These are phyloP conservation scores for Cryptomyrus ogoouensis DNA, from an alignment of 2,113 vertebrate species.

Conservation along the genomic window DNA sequence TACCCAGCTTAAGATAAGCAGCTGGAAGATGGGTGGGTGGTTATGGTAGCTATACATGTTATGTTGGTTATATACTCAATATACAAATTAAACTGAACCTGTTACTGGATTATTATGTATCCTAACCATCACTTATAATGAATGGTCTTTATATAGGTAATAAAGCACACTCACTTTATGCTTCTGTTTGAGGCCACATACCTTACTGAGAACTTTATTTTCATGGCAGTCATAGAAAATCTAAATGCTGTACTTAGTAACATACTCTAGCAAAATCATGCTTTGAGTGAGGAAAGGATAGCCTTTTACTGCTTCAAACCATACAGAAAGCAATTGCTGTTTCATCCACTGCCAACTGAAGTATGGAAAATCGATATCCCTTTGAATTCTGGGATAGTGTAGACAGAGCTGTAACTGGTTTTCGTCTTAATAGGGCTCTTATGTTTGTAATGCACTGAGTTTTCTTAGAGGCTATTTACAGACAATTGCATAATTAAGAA, in stretches of 20 bases:
- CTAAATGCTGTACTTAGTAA: neutral
- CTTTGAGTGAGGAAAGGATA: neutral
- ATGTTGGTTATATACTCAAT: neutral
- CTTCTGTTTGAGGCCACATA: neutral
- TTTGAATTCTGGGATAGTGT: constrained; percentile 8
- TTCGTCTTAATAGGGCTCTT: neutral
- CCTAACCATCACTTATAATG: neutral
- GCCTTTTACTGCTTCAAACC: neutral
- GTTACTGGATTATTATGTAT: neutral
- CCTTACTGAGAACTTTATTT: neutral
- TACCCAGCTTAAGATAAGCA: neutral
- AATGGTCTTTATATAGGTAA: neutral
- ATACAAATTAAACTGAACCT: neutral
- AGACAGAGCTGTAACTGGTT: neutral
- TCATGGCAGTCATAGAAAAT: neutral
- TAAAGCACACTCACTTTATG: neutral
- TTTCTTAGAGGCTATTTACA: constrained; percentile 7
- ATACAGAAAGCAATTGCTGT: neutral
- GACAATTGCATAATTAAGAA: constrained; percentile 9
- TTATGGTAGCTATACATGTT: neutral
- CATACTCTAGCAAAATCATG: neutral
- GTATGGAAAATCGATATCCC: constrained; percentile 21
- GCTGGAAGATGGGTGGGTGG: neutral
- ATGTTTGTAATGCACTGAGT: neutral
- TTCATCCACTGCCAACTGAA: neutral